Evolutionary conservation across 2,888 invertebrate species (phyloP), one percentile per base, ranked within the genome.

Genomic region (Calephelis perditalis): DNA sequence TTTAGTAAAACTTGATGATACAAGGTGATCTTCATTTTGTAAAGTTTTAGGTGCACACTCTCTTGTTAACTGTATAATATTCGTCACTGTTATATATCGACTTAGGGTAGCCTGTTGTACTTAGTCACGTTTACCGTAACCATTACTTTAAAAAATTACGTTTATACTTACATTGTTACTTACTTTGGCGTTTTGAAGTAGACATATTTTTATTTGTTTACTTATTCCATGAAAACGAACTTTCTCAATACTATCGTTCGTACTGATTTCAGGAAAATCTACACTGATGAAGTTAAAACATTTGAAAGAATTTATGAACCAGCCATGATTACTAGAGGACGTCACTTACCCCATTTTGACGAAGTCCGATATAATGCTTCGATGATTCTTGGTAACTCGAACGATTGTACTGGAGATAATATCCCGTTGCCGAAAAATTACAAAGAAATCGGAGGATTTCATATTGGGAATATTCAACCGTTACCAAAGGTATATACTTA

Each of bases 391-490:
- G 79, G 78, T 2, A 85, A 84, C 62, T 79, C 86, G 0, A 79
- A 85, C 52, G 70, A 76, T 0, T 80, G 81, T 0, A 61, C 76
- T 5, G 78, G 82, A 5, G 64, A 60, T 11, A 64, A 77, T 2
- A 61, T 68, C 1, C 68, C 71, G 4, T 46, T 84, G 7, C 86
- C 86, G 0, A 81, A 77, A 57, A 79, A 68, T 56, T 83, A 78
- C 59, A 79, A 76, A 58, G 61, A 72, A 3, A 68, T 85, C 36
- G 82, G 76, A 46, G 86, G 86, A 10, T 84, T 80, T 57, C 84
- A 86, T 59, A 78, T 86, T 37, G 70, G 78, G 5, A 68, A 73
- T 3, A 61, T 71, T 2, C 68, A 75, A 47, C 78, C 83, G 3
- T 70, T 86, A 58, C 78, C 85, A n/a, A 65, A 74, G 65, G 63